Evolutionary conservation across 2,888 invertebrate species (phyloP).

Genomic region (Willowsia nigromaculata): DNA sequence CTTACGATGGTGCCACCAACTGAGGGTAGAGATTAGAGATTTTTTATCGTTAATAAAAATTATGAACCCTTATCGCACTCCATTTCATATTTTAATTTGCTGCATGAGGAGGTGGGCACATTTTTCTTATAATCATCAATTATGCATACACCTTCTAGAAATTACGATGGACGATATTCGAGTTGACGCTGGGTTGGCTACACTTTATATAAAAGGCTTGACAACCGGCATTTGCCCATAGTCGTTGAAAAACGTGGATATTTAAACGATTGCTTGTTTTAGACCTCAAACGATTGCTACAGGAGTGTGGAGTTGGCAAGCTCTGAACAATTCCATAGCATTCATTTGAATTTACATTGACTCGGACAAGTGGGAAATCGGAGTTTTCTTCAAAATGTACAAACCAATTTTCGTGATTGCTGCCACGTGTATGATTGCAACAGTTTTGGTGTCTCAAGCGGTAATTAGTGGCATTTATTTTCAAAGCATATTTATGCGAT

Average conservation of each 20-base stretch:
- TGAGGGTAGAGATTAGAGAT: neutral
- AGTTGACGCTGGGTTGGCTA: conserved; percentile 52
- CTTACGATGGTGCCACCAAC: neutral
- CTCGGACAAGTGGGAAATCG: too few relatives aligned
- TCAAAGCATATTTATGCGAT: too few relatives aligned
- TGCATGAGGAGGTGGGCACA: neutral
- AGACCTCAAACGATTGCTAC: neutral
- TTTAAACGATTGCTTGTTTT: neutral
- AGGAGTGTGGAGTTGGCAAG: neutral
- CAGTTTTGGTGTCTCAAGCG: conserved; percentile 32
- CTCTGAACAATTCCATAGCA: neutral
- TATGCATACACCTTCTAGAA: neutral
- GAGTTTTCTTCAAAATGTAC: conserved; percentile 17
- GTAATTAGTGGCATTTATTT: conserved; percentile 16
- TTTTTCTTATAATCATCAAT: neutral
- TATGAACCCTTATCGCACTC: neutral
- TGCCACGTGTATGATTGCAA: neutral
- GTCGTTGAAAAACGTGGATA: neutral
- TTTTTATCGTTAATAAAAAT: neutral
- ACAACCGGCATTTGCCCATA: conserved; percentile 40
- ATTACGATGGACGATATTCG: neutral
- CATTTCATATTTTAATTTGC: neutral
- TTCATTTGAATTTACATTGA: too few relatives aligned
- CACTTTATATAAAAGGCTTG: conserved; percentile 47
- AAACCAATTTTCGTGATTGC: neutral